A percentile compares a stretch with the other conserved stretches of the same genome.
These are phyloP conservation scores for Prinia subflava DNA, from an alignment of 2,113 vertebrate species.

Conservation along the genomic window DNA sequence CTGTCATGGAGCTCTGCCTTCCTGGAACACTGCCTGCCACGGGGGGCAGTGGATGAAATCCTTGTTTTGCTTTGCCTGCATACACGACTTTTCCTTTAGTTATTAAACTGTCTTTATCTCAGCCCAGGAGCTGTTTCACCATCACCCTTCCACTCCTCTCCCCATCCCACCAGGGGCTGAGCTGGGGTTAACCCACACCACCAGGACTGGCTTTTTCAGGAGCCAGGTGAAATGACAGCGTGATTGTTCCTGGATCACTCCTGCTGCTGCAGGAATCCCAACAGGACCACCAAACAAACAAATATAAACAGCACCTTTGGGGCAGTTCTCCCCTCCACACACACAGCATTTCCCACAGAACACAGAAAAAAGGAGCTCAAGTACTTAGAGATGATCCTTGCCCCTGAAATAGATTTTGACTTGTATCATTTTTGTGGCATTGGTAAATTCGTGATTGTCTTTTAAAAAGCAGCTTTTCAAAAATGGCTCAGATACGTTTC, in stretches of 20 bases:
- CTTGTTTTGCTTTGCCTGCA: neutral
- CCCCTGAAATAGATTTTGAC: neutral
- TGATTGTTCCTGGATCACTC: neutral
- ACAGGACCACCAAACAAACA: neutral
- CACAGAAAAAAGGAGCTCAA: neutral
- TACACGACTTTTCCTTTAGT: fast-evolving
- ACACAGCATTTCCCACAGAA: neutral
- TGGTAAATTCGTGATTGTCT: fast-evolving
- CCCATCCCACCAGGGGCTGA: neutral
- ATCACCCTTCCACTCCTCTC: neutral
- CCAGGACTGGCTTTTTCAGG: neutral
- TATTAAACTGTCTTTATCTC: neutral
- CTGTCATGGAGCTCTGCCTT: neutral
- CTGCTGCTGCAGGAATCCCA: neutral
- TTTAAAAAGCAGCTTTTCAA: neutral
- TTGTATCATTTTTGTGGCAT: neutral
- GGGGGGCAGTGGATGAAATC: neutral
- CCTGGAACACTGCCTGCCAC: neutral
- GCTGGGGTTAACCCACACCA: neutral
- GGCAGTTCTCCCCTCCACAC: neutral
- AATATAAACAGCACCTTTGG: neutral
- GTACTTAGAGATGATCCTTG: neutral
- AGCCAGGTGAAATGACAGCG: neutral
- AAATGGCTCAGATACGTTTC: constrained; percentile 2
- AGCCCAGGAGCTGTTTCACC: neutral